A percentile compares a stretch with the other conserved stretches of the same genome.
These are phyloP conservation scores for Bimastos eiseni DNA, from an alignment of 2,888 invertebrate genomes.

Conservation along the genomic window DNA sequence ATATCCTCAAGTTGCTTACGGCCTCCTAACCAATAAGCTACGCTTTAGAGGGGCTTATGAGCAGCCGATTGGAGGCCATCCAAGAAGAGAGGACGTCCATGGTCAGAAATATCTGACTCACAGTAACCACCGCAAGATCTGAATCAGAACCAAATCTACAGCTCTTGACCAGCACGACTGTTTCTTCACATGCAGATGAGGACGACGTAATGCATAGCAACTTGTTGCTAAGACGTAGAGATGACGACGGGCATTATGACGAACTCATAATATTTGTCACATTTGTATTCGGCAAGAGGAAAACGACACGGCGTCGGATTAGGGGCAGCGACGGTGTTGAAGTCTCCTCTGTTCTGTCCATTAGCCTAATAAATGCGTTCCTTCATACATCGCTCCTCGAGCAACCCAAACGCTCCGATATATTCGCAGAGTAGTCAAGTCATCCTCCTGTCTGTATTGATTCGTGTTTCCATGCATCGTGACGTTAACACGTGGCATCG, in stretches of 20 bases:
- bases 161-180: too few species aligned
- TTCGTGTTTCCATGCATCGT: slow-evolving; percentile 2
- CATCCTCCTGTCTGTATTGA: background rate
- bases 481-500: background rate
- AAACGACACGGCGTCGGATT: background rate
- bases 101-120: too few species aligned
- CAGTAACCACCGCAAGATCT: too few species aligned
- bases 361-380: slow-evolving; percentile 13
- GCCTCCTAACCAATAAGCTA: too few species aligned
- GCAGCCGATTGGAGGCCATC: too few species aligned
- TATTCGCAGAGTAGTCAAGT: background rate
- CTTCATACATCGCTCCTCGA: background rate
- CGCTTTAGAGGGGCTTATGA: too few species aligned
- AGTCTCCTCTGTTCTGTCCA: background rate
- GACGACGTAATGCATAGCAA: slow-evolving; percentile 3
- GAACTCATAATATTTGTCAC: background rate
- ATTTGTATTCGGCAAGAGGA: slow-evolving; percentile 7
- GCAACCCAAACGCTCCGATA: too few species aligned
- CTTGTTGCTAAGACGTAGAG: background rate
- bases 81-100: too few species aligned
- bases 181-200: too few species aligned
- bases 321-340: background rate
- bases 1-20: too few species aligned
- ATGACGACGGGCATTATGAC: background rate
- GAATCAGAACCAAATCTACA: background rate